These are phyloP conservation scores for Ammodytes marinus DNA, from an alignment of 2,113 vertebrate species.

Conservation along the genomic window DNA sequence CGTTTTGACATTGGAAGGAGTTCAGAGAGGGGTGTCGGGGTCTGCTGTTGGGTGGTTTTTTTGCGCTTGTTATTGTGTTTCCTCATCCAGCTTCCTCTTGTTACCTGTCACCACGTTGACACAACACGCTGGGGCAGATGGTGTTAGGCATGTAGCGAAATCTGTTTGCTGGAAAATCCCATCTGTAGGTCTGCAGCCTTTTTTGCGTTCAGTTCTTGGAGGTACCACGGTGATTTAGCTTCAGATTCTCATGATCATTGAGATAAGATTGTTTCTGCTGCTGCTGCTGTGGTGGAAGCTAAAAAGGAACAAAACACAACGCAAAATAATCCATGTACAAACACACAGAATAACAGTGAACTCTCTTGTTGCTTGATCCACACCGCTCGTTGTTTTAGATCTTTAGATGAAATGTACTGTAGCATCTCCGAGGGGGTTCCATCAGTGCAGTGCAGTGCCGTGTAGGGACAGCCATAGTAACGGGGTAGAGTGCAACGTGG, in stretches of 20 bases:
- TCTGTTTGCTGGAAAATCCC: conserved; percentile 60
- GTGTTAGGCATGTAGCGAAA: conserved; percentile 65
- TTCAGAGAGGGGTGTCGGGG: conserved; percentile 47
- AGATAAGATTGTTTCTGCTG: conserved; percentile 22
- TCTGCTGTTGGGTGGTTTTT: conserved; percentile 55
- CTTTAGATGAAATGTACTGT: conserved; percentile 68
- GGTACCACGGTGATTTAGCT: conserved; percentile 17
- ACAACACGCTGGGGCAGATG: conserved; percentile 72
- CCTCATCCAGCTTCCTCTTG: conserved; percentile 63
- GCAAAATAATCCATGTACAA: conserved; percentile 71
- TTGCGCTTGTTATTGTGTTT: conserved; percentile 72
- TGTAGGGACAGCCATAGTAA: conserved; percentile 69
- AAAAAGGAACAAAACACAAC: conserved; percentile 67
- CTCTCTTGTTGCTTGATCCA: conserved; percentile 64
- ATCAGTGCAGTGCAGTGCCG: conserved; percentile 53
- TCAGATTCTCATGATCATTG: conserved; percentile 17
- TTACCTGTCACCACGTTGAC: conserved; percentile 76
- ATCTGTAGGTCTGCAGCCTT: conserved; percentile 56
- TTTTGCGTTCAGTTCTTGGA: neutral
- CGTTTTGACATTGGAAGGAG: conserved; percentile 68
- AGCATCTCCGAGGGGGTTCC: conserved; percentile 74
- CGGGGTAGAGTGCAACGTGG: conserved; percentile 67
- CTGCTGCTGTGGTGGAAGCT: neutral
- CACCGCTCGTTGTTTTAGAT: conserved; percentile 67
- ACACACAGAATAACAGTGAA: conserved; percentile 70